Evolutionary conservation across 2,888 invertebrate genomes (phyloP).

Genomic region (Cephus spinipes): DNA sequence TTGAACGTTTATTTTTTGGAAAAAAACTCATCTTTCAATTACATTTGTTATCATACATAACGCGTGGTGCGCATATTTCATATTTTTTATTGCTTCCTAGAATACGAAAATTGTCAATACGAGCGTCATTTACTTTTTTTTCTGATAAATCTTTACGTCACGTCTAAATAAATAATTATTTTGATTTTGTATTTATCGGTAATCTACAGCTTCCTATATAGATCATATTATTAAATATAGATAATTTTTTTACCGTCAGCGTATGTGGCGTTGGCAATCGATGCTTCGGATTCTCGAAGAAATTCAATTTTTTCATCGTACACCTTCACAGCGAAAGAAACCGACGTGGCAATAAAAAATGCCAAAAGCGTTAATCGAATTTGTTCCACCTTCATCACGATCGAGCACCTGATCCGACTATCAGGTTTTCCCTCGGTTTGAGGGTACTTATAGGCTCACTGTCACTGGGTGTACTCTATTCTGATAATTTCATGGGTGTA

Average conservation of each 20-base stretch:
- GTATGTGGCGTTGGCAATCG: background rate
- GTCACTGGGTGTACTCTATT: conserved; percentile 2
- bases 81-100: background rate
- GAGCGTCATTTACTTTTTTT: too few species aligned
- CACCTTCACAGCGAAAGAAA: background rate
- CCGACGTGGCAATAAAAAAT: background rate
- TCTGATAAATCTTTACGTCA: too few species aligned
- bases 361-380: background rate
- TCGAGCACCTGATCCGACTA: background rate
- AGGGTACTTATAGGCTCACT: background rate
- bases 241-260: background rate
- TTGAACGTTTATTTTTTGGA: too few species aligned
- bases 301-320: background rate
- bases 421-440: background rate
- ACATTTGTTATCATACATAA: background rate
- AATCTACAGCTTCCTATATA: too few species aligned
- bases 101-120: too few species aligned
- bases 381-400: background rate
- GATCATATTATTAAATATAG: too few species aligned
- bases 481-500: conserved; percentile 4
- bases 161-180: too few species aligned
- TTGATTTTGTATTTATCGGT: too few species aligned
- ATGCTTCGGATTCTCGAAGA: background rate
- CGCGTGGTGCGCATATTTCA: background rate
- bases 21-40: too few species aligned